Conservation (phyloP, 2,797 vertebrate species). For the Potorous gilbertii region DNA sequence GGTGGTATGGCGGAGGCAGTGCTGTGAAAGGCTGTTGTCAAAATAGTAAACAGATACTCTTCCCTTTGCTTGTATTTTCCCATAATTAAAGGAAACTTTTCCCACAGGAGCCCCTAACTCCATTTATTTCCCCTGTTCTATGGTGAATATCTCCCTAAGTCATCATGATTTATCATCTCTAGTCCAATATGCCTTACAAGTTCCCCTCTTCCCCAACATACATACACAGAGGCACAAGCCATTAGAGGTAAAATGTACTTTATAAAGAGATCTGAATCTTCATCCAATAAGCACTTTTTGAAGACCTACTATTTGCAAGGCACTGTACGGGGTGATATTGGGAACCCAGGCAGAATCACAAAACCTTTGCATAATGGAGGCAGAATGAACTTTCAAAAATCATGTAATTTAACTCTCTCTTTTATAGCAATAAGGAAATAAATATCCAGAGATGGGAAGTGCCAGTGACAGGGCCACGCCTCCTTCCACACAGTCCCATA, state of each 20-base stretch:
- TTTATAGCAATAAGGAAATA: neutral
- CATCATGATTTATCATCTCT: neutral
- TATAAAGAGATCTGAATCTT: neutral
- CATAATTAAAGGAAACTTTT: neutral
- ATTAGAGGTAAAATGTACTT: neutral
- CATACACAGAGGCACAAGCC: neutral
- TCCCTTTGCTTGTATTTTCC: slow-evolving; percentile 1
- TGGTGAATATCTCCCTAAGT: neutral
- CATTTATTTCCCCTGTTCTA: neutral
- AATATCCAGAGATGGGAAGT: neutral
- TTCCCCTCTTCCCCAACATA: neutral
- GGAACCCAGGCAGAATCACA: neutral
- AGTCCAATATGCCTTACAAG: neutral
- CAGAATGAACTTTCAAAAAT: neutral
- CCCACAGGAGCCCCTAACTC: neutral
- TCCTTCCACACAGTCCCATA: neutral
- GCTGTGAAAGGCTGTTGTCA: neutral
- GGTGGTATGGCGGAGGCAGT: slow-evolving; percentile 30
- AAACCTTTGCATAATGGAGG: neutral
- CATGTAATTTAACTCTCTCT: neutral
- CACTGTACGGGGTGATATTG: neutral
- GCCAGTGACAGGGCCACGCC: neutral
- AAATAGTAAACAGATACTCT: neutral
- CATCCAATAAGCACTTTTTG: neutral
- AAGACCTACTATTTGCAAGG: neutral